Conservation (phyloP, 2,888 invertebrate species). For the Thelaira solivaga region DNA sequence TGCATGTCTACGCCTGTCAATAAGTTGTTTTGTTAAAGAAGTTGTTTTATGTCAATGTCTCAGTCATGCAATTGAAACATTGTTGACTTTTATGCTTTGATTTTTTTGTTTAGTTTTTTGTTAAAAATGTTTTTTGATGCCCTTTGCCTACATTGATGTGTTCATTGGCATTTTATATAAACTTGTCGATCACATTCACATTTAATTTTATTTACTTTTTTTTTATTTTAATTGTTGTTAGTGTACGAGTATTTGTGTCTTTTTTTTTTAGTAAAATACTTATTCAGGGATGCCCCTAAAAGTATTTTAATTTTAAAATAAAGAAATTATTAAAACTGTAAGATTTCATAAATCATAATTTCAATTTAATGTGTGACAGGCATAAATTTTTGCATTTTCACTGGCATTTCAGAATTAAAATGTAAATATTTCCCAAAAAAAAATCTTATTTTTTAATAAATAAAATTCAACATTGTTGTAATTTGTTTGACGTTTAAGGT, state of each 20-base stretch:
- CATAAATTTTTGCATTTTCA: slow-evolving; percentile 18
- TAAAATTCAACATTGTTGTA: neutral
- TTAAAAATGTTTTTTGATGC: neutral
- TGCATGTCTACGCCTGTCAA: slow-evolving; percentile 61
- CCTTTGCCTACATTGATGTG: slow-evolving; percentile 38
- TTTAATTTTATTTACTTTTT: too few relatives aligned
- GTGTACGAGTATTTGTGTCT: too few relatives aligned
- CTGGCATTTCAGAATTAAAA: neutral
- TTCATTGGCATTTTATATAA: slow-evolving; percentile 35
- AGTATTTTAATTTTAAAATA: too few relatives aligned
- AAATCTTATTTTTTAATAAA: too few relatives aligned
- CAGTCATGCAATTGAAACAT: slow-evolving; percentile 34
- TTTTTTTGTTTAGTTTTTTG: neutral
- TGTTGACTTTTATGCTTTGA: slow-evolving; percentile 40
- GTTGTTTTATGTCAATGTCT: slow-evolving; percentile 65
- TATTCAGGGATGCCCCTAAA: too few relatives aligned
- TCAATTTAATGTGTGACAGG: slow-evolving; percentile 51
- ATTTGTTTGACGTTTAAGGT: neutral
- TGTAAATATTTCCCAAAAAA: too few relatives aligned
- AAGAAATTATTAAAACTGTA: neutral
- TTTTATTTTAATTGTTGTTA: too few relatives aligned
- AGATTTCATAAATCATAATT: slow-evolving; percentile 52
- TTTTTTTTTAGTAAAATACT: neutral
- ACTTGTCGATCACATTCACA: neutral
- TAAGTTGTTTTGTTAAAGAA: slow-evolving; percentile 63